Percentiles rank a stretch among this genome's conserved stretches.
These are phyloP conservation scores for Trachymyrmex septentrionalis DNA, from an alignment of 1,140 invertebrate genomes.

Conservation along the genomic window DNA sequence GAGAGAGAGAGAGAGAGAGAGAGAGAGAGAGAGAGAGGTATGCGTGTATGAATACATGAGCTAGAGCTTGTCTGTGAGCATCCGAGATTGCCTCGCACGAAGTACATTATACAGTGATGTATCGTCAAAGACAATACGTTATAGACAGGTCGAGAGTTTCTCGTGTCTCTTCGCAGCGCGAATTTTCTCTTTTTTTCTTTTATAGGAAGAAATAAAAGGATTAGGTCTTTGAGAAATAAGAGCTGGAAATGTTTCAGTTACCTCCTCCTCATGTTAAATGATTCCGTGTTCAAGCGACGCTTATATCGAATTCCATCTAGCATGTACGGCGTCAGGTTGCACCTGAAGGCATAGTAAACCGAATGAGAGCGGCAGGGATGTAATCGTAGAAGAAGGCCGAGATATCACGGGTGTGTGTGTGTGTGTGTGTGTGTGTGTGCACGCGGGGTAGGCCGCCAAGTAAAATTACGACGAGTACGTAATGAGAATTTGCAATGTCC, in stretches of 20 bases:
- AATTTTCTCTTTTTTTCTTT: background rate
- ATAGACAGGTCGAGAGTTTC: slow-evolving; percentile 14
- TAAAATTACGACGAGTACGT: slow-evolving; percentile 57
- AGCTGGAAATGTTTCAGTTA: slow-evolving; percentile 59
- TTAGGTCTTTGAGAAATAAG: slow-evolving; percentile 59
- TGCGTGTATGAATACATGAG: background rate
- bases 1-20: too few relatives aligned
- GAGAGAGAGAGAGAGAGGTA: too few relatives aligned
- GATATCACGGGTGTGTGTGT: background rate
- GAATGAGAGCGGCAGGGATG: slow-evolving; percentile 52
- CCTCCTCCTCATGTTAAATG: slow-evolving; percentile 50
- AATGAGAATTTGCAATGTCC: slow-evolving; percentile 59
- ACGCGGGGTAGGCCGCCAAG: slow-evolving; percentile 23
- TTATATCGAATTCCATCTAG: slow-evolving; percentile 64
- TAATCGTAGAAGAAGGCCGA: slow-evolving; percentile 46
- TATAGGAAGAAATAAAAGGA: slow-evolving; percentile 29
- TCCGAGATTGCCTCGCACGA: slow-evolving; percentile 31
- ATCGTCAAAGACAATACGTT: slow-evolving; percentile 48
- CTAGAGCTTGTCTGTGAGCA: slow-evolving; percentile 32
- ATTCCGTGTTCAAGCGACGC: slow-evolving; percentile 62
- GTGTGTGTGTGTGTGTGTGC: background rate
- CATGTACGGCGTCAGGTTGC: slow-evolving; percentile 62
- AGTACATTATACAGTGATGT: slow-evolving; percentile 42
- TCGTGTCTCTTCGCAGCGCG: slow-evolving; percentile 31
- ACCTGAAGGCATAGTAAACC: slow-evolving; percentile 62